These are phyloP conservation scores for Podotricha telesiphe DNA, from an alignment of 2,888 invertebrate species.

Conservation along the genomic window DNA sequence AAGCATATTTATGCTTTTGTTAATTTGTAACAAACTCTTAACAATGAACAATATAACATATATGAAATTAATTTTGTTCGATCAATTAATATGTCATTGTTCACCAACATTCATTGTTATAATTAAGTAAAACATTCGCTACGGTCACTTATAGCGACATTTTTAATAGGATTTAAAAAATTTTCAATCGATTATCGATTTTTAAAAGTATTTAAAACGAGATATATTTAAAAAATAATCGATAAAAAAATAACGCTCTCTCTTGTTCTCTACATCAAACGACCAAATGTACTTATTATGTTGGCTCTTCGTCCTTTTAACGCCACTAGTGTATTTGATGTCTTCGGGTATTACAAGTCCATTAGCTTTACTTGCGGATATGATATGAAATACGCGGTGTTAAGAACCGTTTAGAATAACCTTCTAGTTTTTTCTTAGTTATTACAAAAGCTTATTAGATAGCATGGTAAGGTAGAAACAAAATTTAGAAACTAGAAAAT, in stretches of 20 bases:
- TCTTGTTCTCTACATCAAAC: conserved; percentile 50
- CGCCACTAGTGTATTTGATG: conserved; percentile 80
- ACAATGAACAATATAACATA: conserved; percentile 6
- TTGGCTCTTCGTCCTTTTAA: conserved; percentile 79
- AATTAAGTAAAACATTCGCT: neutral
- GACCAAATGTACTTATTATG: conserved; percentile 58
- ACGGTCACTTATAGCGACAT: no score
- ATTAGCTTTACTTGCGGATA: conserved; percentile 80
- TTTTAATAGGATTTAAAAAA: no score
- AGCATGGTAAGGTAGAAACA: neutral
- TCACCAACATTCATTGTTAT: neutral
- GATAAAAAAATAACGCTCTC: conserved; percentile 29
- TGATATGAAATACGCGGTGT: conserved; percentile 55
- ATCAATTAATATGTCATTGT: conserved; percentile 3
- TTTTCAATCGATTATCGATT: no score
- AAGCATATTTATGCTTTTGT: neutral
- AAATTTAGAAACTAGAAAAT: neutral
- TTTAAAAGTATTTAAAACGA: no score
- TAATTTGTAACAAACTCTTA: neutral
- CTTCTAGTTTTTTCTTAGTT: neutral
- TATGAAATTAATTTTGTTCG: conserved; percentile 6
- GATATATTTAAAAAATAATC: no score
- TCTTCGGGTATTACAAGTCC: conserved; percentile 80
- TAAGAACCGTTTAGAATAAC: conserved; percentile 51
- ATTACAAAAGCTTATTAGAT: neutral